A percentile compares a stretch with the other conserved stretches of the same genome.
These are phyloP conservation scores for Tolmerus cingulatus DNA, from an alignment of 2,888 invertebrate genomes.

Conservation along the genomic window DNA sequence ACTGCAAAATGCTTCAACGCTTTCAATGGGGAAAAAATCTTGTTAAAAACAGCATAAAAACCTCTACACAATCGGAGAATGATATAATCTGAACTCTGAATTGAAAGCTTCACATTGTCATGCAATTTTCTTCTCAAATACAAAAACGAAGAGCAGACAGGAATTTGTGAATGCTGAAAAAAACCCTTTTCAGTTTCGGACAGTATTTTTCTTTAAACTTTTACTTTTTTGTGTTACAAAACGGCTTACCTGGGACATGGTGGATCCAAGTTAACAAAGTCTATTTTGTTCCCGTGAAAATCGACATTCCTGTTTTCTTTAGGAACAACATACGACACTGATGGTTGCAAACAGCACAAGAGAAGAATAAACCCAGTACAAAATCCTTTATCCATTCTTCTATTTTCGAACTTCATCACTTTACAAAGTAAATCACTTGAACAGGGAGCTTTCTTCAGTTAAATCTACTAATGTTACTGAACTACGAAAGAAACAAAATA, in stretches of 20 bases:
- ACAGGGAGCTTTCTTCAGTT: not conserved
- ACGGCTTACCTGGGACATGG: conserved; percentile 16
- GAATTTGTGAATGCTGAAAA: not conserved
- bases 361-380: not conserved
- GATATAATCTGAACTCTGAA: not conserved
- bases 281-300: not conserved
- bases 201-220: not conserved
- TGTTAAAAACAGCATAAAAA: not conserved
- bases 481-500: not conserved
- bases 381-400: not conserved
- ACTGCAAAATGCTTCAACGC: not conserved
- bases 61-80: not conserved
- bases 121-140: not conserved
- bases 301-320: not conserved
- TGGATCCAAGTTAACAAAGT: not conserved
- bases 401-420: not conserved
- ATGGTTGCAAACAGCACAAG: not conserved
- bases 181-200: not conserved
- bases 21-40: conserved; percentile 17
- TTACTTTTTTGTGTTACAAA: not conserved
- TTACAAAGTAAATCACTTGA: not conserved
- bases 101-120: not conserved
- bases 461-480: not conserved
- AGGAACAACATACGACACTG: not conserved
- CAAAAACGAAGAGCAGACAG: not conserved